Evolutionary conservation across 2,888 invertebrate genomes (phyloP).

Genomic region (Drosophila lacicola): DNA sequence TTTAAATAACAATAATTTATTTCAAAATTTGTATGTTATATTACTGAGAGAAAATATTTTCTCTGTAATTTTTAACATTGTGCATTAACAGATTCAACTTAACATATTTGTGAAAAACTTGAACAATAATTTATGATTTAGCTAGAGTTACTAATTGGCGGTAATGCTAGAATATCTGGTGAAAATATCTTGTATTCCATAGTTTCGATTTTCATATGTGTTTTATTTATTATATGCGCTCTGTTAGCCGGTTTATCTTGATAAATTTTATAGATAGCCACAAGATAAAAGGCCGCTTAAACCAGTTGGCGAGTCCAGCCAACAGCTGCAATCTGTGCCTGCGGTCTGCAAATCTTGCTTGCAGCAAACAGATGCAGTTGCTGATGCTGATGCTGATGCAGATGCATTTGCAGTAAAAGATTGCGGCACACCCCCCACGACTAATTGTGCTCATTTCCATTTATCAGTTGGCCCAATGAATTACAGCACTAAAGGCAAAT

Average conservation of each 20-base stretch:
- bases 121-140: constrained; percentile 8
- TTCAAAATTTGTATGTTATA: not conserved
- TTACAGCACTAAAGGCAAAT: constrained; percentile 68
- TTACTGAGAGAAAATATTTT: not conserved
- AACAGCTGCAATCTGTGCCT: constrained; percentile 42
- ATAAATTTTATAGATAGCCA: constrained; percentile 44
- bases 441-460: constrained; percentile 77
- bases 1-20: not conserved
- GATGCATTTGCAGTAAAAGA: not conserved
- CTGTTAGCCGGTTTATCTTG: constrained; percentile 45
- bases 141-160: constrained; percentile 22
- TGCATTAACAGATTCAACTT: not conserved
- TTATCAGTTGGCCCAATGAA: constrained; percentile 69
- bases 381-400: constrained; percentile 1
- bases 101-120: not conserved
- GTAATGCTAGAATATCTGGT: constrained; percentile 6
- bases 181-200: constrained; percentile 28
- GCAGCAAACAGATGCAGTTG: not conserved
- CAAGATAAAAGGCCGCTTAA: constrained; percentile 33
- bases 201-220: constrained; percentile 38
- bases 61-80: no score
- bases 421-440: constrained; percentile 71
- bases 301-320: constrained; percentile 38
- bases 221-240: constrained; percentile 35
- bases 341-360: constrained; percentile 16